Percentiles rank a stretch among this genome's conserved stretches.
Conservation (phyloP, 2,113 vertebrate species). For the Saguinus midas region DNA sequence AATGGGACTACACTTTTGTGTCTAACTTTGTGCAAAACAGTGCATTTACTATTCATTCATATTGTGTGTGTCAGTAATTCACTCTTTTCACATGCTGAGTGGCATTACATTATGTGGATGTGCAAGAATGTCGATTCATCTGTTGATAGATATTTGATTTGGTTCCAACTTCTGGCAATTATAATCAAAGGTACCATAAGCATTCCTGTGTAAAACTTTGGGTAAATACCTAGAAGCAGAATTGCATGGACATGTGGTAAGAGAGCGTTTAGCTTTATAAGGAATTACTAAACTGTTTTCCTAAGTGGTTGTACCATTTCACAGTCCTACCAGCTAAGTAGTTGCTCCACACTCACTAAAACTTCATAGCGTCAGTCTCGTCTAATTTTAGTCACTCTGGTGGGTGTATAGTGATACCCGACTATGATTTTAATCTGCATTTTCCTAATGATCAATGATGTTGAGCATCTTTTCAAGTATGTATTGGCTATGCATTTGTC, state of each 20-base stretch:
- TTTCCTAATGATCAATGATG: rapidly evolving
- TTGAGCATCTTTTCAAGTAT: rapidly evolving
- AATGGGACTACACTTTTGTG: neutral
- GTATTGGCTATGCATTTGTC: rapidly evolving
- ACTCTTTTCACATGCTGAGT: neutral
- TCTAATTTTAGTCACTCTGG: rapidly evolving
- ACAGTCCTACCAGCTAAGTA: rapidly evolving
- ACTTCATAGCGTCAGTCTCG: rapidly evolving
- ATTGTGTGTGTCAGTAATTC: rapidly evolving
- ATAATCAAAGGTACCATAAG: neutral
- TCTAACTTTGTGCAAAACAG: neutral
- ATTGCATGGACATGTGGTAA: neutral
- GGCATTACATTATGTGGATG: too few relatives aligned
- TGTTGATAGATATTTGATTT: rapidly evolving
- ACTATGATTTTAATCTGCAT: rapidly evolving
- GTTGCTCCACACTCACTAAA: neutral
- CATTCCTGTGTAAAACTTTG: neutral
- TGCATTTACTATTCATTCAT: rapidly evolving
- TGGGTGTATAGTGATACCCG: rapidly evolving
- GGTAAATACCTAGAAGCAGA: neutral
- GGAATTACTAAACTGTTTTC: neutral
- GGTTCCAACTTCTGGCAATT: neutral
- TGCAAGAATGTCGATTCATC: rapidly evolving
- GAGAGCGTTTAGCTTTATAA: neutral
- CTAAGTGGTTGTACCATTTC: neutral